Evolutionary conservation across 2,888 invertebrate species (phyloP), one percentile per base, ranked within the genome.

Genomic region (Urechis unicinctus): DNA sequence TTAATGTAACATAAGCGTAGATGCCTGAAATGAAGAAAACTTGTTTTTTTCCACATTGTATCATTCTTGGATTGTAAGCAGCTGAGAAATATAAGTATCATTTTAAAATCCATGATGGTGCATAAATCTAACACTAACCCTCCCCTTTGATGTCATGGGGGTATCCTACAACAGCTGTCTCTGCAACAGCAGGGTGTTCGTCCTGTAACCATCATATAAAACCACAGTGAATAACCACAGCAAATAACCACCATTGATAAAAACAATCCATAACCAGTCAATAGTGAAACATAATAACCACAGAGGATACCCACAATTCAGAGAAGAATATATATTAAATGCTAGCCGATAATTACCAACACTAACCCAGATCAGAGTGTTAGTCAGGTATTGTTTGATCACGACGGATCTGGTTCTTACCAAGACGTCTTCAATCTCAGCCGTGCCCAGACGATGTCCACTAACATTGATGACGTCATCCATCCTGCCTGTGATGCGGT

Each of bases 401-500:
- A n/a, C n/a, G n/a, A n/a, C n/a, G n/a, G n/a, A n/a, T n/a, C n/a
- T n/a, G n/a, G n/a, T n/a, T n/a, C 49, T 41, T 4, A 81, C 81
- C 68, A 82, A 65, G 41, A 75, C 78, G 68, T 79, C 78, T 66
- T 82, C 82, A 9, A 82, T 77, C 70, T 82, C 82, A 2, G 81
- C 82, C 2, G 81, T 82, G 22, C 81, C 81, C 28, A 82, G 70
- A 30, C 81, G 69, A 65, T 82, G 82, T 2, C 82, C 82, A 44
- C 78, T 77, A 43, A 81, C 78, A 67, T 81, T 82, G 26, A 82
- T 76, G 29, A 82, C 81, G 68, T 82, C 82, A 66, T 82, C 82
- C 72, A 81, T 75, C 49, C 82, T 65, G 3, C 77, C 77, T 3
- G 80, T 81, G 52, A 82, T 81, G 61, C 75, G 77, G 66, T 78